phyloP scores from a whole-genome alignment of 2,888 invertebrate species.

The Actias luna region DNA sequence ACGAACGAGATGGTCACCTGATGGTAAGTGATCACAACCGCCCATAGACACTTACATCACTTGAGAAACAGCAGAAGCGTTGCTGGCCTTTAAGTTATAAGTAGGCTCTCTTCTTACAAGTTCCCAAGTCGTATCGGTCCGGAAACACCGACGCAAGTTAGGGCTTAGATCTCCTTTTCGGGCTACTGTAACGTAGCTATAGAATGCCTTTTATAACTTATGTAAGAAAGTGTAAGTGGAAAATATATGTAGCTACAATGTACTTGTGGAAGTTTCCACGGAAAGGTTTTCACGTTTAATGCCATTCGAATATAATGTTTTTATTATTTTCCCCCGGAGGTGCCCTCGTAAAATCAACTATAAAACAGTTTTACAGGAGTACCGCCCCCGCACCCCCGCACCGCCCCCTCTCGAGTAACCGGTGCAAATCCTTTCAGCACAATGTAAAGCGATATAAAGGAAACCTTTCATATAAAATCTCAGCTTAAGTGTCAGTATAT shows the following conservation, averaged over 20 bases:
- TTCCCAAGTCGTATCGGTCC: too few species aligned
- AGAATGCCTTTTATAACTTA: too few species aligned
- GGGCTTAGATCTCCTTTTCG: too few species aligned
- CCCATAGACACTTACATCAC: too few species aligned
- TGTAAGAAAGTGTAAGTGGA: not conserved
- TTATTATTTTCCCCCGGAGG: constrained; percentile 6
- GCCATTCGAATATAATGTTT: not conserved
- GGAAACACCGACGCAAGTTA: too few species aligned
- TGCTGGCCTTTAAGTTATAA: too few species aligned
- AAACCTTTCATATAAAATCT: not conserved
- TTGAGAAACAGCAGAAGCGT: too few species aligned
- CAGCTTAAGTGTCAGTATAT: not conserved
- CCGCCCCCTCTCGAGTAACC: not conserved
- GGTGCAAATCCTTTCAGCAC: not conserved
- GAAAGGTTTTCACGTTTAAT: constrained; percentile 1
- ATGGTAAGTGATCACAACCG: too few species aligned
- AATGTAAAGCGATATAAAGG: not conserved
- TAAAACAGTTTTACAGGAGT: constrained; percentile 1
- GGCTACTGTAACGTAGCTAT: too few species aligned
- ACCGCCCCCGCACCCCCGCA: not conserved
- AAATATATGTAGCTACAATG: not conserved
- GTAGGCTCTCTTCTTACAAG: too few species aligned
- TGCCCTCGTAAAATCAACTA: constrained; percentile 2
- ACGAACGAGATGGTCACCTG: too few species aligned
- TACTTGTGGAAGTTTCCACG: not conserved